Evolutionary conservation across 2,797 vertebrate genomes (phyloP).

Genomic region (Sylvilagus floridanus): DNA sequence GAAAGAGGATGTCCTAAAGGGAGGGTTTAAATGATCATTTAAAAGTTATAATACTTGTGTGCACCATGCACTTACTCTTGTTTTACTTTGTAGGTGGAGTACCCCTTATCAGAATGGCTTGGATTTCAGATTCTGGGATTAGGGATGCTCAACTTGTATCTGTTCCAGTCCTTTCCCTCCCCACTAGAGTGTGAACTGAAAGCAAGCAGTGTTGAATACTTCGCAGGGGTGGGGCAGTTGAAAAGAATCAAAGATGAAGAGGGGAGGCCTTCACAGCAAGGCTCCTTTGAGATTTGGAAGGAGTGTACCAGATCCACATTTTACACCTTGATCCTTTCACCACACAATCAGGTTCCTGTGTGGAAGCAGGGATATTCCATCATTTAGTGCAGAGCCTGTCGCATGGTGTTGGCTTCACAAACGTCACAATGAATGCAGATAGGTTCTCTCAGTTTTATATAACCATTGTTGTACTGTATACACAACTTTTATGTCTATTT

Average conservation of each 20-base stretch:
- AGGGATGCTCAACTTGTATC: not conserved
- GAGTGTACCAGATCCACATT: not conserved
- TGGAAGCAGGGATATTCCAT: not conserved
- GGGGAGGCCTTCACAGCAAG: not conserved
- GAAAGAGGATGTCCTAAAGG: not conserved
- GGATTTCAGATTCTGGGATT: too few species aligned
- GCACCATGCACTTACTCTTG: not conserved
- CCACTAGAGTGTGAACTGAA: not conserved
- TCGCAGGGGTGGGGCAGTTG: not conserved
- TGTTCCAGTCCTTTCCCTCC: not conserved
- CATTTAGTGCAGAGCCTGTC: not conserved
- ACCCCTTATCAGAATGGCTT: too few species aligned
- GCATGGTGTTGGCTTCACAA: not conserved
- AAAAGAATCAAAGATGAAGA: not conserved
- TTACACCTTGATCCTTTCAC: not conserved
- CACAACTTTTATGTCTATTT: conserved; percentile 16
- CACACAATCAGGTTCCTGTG: not conserved
- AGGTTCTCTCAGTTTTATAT: conserved; percentile 55
- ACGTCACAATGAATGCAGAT: conserved; percentile 38
- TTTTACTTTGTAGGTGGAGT: not conserved
- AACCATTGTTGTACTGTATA: conserved; percentile 13
- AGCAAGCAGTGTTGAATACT: not conserved
- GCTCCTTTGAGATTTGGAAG: not conserved
- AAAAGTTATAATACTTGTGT: not conserved
- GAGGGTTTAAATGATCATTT: conserved; percentile 26